phyloP scores from a whole-genome alignment of 1,140 invertebrate species.

The Pseudoatta argentina region DNA sequence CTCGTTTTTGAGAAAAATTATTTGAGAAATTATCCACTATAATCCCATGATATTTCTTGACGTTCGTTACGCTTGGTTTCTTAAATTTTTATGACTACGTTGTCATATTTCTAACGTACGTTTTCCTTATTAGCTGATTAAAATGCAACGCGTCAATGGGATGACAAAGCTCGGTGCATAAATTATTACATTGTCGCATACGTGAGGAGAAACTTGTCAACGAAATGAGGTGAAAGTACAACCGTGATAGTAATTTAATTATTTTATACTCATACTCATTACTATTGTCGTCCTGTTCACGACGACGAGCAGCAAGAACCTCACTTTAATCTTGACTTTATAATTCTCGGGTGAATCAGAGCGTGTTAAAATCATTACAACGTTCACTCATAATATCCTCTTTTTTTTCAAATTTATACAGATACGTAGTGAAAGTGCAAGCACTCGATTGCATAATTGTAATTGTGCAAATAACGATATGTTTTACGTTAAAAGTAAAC shows the following conservation, averaged over 20 bases:
- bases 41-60: neutral
- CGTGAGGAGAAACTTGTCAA: conserved; percentile 27
- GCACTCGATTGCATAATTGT: conserved; percentile 20
- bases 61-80: neutral
- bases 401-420: too few relatives aligned
- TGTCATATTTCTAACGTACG: neutral
- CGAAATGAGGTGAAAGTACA: conserved; percentile 37
- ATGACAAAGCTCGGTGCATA: neutral
- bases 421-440: conserved; percentile 2
- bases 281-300: neutral
- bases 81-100: neutral
- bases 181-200: neutral
- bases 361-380: conserved; percentile 4
- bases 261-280: neutral
- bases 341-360: neutral
- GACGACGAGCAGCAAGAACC: neutral
- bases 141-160: neutral
- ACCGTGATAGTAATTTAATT: conserved; percentile 48
- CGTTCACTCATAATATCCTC: neutral
- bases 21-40: neutral
- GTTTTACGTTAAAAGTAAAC: neutral
- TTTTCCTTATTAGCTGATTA: neutral
- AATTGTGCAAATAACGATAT: neutral
- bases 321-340: conserved; percentile 4
- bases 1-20: neutral